Conservation (phyloP, 2,888 invertebrate genomes). For the Melitaea athalia region DNA sequence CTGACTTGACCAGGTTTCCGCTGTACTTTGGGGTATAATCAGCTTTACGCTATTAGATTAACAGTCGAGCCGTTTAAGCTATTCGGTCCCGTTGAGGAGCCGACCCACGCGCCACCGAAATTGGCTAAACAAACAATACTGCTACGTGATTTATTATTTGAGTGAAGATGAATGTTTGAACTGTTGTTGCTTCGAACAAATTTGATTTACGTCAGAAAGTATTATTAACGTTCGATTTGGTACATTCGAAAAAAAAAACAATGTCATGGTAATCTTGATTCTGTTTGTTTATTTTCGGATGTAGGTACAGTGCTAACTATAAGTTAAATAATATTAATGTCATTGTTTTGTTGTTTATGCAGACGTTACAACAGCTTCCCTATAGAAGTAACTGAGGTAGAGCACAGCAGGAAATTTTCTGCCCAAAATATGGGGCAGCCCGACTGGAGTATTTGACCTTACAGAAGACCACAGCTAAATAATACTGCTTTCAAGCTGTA, state of each 20-base stretch:
- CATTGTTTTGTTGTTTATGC: not conserved
- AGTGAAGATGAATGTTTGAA: conserved; percentile 1
- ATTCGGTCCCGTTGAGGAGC: conserved; percentile 11
- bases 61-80: conserved; percentile 2
- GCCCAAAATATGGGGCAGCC: no score
- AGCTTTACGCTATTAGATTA: conserved; percentile 21
- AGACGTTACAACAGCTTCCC: no score
- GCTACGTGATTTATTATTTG: conserved; percentile 12
- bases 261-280: no score
- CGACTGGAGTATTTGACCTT: no score
- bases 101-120: conserved; percentile 51
- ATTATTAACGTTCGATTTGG: not conserved
- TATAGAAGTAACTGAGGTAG: no score
- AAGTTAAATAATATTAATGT: not conserved
- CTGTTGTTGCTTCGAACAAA: conserved; percentile 1
- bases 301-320: no score
- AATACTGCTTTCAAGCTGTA: no score
- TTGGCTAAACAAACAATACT: conserved; percentile 49
- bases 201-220: not conserved
- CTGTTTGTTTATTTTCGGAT: no score
- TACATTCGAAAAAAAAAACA: no score
- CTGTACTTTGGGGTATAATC: conserved; percentile 16
- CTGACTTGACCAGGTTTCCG: not conserved
- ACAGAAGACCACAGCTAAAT: no score
- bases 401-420: no score